Evolutionary conservation across 1,140 invertebrate species (phyloP).

Genomic region (Lamellibrachia luymesi): DNA sequence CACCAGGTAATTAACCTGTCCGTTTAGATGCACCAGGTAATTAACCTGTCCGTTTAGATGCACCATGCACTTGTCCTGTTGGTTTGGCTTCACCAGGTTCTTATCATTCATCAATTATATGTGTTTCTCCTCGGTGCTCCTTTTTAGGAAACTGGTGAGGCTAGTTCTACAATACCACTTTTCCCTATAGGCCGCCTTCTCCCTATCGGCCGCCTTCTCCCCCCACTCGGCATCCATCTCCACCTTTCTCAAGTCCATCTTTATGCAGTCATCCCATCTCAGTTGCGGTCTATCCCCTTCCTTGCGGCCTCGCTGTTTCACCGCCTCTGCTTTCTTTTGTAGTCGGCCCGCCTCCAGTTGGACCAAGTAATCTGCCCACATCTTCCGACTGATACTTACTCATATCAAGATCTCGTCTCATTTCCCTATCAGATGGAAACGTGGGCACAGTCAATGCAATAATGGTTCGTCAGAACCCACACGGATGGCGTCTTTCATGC

Average conservation of each 20-base stretch:
- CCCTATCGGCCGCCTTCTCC: too few relatives aligned
- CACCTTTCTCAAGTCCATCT: too few relatives aligned
- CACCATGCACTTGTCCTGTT: background rate
- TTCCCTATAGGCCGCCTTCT: too few relatives aligned
- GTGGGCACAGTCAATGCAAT: background rate
- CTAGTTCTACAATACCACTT: too few relatives aligned
- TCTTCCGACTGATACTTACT: background rate
- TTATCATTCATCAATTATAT: background rate
- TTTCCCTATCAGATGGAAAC: background rate
- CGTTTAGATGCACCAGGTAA: background rate
- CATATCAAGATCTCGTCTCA: background rate
- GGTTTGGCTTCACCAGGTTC: background rate
- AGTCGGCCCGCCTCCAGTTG: too few relatives aligned
- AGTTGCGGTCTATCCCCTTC: too few relatives aligned
- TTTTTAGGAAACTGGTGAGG: too few relatives aligned
- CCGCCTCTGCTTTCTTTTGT: too few relatives aligned
- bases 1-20: background rate
- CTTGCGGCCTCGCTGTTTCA: too few relatives aligned
- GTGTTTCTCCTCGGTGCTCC: background rate
- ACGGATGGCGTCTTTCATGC: background rate
- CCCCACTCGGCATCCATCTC: too few relatives aligned
- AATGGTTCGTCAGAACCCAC: background rate
- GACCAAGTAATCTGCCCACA: too few relatives aligned
- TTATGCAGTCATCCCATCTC: too few relatives aligned
- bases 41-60: background rate